Evolutionary conservation across 2,797 vertebrate genomes (phyloP).

Genomic region (Paguma larvata): DNA sequence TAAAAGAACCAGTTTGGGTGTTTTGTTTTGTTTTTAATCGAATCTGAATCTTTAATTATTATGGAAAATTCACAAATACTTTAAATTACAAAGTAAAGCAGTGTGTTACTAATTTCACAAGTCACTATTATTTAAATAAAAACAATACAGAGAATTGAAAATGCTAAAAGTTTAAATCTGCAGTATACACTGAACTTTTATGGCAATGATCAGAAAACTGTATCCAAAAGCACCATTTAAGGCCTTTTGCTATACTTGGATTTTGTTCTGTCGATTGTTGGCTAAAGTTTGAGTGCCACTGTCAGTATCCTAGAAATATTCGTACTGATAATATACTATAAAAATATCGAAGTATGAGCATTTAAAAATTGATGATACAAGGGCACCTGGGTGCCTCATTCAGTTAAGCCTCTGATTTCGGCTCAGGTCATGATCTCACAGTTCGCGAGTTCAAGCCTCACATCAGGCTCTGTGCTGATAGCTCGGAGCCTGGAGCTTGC

Average conservation of each 20-base stretch:
- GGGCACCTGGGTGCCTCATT: no score
- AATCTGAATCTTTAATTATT: slow-evolving; percentile 44
- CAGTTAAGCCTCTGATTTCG: no score
- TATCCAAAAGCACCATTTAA: neutral
- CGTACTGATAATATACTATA: neutral
- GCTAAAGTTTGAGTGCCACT: slow-evolving; percentile 7
- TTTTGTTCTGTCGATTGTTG: neutral
- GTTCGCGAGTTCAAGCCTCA: no score
- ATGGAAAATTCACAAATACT: slow-evolving; percentile 50
- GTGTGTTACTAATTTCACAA: slow-evolving; percentile 37
- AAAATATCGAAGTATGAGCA: neutral
- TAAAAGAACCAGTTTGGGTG: neutral
- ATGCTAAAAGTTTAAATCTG: slow-evolving; percentile 30
- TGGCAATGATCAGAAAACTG: neutral
- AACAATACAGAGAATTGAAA: slow-evolving; percentile 17
- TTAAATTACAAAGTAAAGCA: slow-evolving; percentile 56
- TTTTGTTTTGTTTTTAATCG: slow-evolving; percentile 31
- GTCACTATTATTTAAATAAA: slow-evolving; percentile 37
- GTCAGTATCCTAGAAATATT: neutral
- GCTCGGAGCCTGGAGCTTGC: no score
- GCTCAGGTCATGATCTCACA: no score
- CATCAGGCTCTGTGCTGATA: no score
- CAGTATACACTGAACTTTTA: neutral
- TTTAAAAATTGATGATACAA: neutral
- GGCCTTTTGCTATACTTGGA: neutral